Conservation (phyloP, 2,797 vertebrate species). For the Tokudaia muenninki region DNA sequence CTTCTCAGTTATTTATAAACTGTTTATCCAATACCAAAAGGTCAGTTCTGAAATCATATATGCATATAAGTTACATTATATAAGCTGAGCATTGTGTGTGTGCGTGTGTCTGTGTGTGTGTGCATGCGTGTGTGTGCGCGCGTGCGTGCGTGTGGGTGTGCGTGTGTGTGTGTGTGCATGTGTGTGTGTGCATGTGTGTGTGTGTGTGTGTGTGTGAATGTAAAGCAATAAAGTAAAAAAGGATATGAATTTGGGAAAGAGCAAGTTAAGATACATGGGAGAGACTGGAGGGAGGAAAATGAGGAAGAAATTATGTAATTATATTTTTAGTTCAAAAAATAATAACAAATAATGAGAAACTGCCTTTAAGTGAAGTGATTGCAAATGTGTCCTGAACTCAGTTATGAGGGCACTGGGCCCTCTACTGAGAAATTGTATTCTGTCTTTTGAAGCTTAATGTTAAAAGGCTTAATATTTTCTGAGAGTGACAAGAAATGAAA, state of each 20-base stretch:
- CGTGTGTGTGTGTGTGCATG: background rate
- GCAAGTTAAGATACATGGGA: background rate
- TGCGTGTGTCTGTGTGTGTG: background rate
- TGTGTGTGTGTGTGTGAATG: no score
- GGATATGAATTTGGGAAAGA: background rate
- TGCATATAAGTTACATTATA: background rate
- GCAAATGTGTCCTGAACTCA: background rate
- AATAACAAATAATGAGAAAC: background rate
- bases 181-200: background rate
- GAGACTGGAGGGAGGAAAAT: background rate
- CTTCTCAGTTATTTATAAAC: background rate
- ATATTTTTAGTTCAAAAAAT: background rate
- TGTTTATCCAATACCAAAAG: background rate
- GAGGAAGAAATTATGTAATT: background rate
- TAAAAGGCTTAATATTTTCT: slow-evolving; percentile 23
- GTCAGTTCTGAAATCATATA: background rate
- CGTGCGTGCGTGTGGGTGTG: no score
- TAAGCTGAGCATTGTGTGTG: background rate
- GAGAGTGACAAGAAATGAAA: slow-evolving; percentile 42
- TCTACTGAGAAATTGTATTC: background rate
- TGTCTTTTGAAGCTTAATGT: slow-evolving; percentile 1
- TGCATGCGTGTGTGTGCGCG: background rate
- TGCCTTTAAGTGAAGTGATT: background rate
- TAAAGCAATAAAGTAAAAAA: background rate
- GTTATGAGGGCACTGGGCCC: background rate